Conservation (phyloP, 2,888 invertebrate species). For the Rhagophthalmus giganteus region DNA sequence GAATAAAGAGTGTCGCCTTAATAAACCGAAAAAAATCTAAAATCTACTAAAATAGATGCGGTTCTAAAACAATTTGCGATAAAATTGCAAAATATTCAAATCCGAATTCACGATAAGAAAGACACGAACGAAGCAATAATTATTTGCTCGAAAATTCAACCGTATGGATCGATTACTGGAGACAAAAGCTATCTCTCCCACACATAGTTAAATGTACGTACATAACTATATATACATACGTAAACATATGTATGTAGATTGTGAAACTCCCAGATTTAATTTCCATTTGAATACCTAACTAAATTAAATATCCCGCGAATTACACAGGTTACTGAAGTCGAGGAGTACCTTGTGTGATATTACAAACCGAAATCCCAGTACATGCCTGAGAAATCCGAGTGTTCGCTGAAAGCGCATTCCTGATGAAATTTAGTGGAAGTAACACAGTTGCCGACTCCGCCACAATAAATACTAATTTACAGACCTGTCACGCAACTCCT, state of each 20-base stretch:
- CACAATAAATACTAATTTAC: constrained; percentile 25
- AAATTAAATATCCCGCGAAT: constrained; percentile 26
- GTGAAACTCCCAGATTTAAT: constrained; percentile 21
- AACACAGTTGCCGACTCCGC: constrained; percentile 14
- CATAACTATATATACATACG: too few relatives aligned
- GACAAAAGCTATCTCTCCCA: too few relatives aligned
- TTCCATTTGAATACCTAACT: constrained; percentile 27
- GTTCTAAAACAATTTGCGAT: too few relatives aligned
- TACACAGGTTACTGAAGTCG: constrained; percentile 22
- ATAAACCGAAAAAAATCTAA: too few relatives aligned
- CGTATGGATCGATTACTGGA: too few relatives aligned
- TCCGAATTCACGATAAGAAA: too few relatives aligned
- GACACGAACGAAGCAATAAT: too few relatives aligned
- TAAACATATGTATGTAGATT: constrained; percentile 16
- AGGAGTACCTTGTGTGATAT: constrained; percentile 26
- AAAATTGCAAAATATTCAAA: too few relatives aligned
- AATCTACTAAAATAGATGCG: too few relatives aligned
- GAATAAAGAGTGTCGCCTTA: too few relatives aligned
- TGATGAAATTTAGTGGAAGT: constrained; percentile 24
- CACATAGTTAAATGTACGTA: too few relatives aligned
- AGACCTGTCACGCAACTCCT: constrained; percentile 17
- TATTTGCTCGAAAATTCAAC: too few relatives aligned
- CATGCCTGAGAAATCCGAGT: constrained; percentile 20
- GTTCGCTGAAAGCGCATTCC: constrained; percentile 24
- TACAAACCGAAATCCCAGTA: constrained; percentile 27